Conservation (phyloP, 2,888 invertebrate genomes). For the Tetranychus piercei region DNA sequence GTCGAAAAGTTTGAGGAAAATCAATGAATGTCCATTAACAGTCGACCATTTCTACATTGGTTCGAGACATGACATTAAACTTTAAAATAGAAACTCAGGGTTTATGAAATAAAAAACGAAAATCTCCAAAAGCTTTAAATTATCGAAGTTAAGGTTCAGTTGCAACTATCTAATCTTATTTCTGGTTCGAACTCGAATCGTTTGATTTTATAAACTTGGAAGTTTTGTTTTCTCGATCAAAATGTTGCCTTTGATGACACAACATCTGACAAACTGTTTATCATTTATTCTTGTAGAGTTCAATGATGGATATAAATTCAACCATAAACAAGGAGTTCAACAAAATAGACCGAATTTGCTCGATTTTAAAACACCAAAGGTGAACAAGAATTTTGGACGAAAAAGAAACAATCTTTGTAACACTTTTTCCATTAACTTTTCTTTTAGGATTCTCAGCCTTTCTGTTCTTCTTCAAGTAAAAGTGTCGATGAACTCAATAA, state of each 20-base stretch:
- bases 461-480: neutral
- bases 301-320: neutral
- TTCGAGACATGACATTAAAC: too few species aligned
- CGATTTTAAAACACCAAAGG: neutral
- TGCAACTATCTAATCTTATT: too few species aligned
- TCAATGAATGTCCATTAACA: too few species aligned
- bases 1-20: too few species aligned
- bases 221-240: too few species aligned
- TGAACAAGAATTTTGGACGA: neutral
- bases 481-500: slow-evolving; percentile 25
- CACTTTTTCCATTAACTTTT: neutral
- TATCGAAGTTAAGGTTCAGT: slow-evolving; percentile 5
- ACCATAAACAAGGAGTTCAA: neutral
- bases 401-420: neutral
- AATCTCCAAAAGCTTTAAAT: neutral
- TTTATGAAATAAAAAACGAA: neutral
- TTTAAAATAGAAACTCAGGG: too few species aligned
- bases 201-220: too few species aligned
- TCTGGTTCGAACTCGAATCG: too few species aligned
- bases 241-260: too few species aligned
- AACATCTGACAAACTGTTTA: too few species aligned
- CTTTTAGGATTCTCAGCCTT: neutral
- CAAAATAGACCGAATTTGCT: neutral
- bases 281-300: neutral
- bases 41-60: too few species aligned